Percentiles rank a stretch among this genome's conserved stretches.
These are phyloP conservation scores for Epicauta chinensis DNA, from an alignment of 1,140 invertebrate genomes.

Conservation along the genomic window DNA sequence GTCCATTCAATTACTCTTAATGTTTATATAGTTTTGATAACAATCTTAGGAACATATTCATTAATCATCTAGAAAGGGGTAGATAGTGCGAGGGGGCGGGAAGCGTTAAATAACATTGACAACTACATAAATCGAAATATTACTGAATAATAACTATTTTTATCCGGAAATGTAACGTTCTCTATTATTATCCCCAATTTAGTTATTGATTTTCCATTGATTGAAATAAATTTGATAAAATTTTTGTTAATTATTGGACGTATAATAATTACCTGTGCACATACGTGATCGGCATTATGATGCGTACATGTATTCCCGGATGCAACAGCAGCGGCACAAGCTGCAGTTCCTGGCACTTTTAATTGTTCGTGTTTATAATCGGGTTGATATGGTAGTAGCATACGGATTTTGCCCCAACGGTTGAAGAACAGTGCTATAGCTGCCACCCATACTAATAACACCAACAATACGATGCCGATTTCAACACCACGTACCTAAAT, in stretches of 20 bases:
- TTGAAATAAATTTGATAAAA: background rate
- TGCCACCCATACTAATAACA: conserved; percentile 70
- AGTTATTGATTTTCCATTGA: background rate
- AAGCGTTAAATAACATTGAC: no score
- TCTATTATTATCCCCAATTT: no score
- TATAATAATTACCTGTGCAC: conserved; percentile 51
- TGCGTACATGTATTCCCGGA: conserved; percentile 47
- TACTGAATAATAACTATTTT: no score
- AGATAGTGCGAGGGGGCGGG: no score
- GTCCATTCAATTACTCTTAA: no score
- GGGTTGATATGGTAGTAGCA: conserved; percentile 86
- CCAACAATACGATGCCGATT: conserved; percentile 78
- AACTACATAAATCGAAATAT: no score
- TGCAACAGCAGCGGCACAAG: conserved; percentile 54
- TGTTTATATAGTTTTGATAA: no score
- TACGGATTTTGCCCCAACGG: conserved; percentile 77
- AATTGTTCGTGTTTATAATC: conserved; percentile 80
- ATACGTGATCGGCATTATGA: conserved; percentile 52
- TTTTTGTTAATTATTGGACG: background rate
- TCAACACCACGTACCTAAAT: conserved; percentile 75
- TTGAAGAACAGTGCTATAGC: conserved; percentile 76
- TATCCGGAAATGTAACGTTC: background rate
- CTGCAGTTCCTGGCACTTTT: conserved; percentile 72
- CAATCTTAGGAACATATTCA: no score
- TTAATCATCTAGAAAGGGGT: no score